Base-by-base conservation (phyloP, 2,797 vertebrate species). In the Xiphorhynchus erythropygius region DNA sequence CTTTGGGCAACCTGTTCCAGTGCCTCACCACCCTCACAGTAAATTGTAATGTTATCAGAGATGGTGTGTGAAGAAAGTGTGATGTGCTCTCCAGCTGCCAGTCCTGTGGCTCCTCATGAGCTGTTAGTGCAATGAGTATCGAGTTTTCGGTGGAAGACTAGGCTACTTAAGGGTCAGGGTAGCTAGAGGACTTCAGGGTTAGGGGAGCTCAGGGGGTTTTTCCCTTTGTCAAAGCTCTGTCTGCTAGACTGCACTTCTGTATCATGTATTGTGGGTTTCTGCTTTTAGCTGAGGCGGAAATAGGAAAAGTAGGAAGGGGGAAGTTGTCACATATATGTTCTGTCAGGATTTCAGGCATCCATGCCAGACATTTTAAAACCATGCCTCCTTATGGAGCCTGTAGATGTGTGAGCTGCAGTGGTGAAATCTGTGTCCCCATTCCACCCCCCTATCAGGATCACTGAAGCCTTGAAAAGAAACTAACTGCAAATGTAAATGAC, bases 401-500 rank as follows among this genome's bases (percentile, higher is more conserved):
- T 33, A 76, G 25, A 68, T 4, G 5, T 69, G 50, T 46, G 79
- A 94, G 67, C 73, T 70, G 32, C 49, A 42, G 47, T 50, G 56
- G 44, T 91, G 74, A 93, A 88, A 82, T 87, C 33, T 91, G 32
- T 55, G 47, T 84, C 35, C 16, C 33, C n/a, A 42, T 67, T 47
- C 68, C 37, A 65, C 83, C 27, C 84, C 71, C 81, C 46, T 37
- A 14, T 60, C 50, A 59, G 65, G 77, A 68, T 81, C 67, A 79
- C 70, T 93, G 89, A 93, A 94, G 92, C 83, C 77, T 94, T 84
- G 53, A 93, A 91, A 80, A 93, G 80, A 95, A 96, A 90, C 74
- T 42, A 79, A 60, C 74, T 90, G 91, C 79, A 86, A 71, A 96
- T 95, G 94, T 96, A 96, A 95, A 97, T 86, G 28, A 96, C 95